Evolutionary conservation across 2,888 invertebrate species (phyloP).

Genomic region (Hydropsyche betteni): DNA sequence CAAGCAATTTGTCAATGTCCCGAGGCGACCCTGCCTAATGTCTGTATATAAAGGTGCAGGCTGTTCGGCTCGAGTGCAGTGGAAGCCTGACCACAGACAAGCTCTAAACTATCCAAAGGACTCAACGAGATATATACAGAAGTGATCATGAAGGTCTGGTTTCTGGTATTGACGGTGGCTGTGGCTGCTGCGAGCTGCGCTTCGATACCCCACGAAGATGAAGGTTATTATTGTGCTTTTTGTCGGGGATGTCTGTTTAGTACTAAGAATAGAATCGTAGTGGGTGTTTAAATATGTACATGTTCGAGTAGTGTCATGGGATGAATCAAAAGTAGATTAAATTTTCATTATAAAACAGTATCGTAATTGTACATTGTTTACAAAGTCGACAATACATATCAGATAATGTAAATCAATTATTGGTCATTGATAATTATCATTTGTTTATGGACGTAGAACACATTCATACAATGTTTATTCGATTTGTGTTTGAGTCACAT

Average conservation of each 20-base stretch:
- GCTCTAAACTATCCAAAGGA: neutral
- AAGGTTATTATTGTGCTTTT: neutral
- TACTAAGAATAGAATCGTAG: too few species aligned
- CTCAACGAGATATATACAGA: neutral
- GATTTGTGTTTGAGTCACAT: neutral
- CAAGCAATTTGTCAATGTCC: conserved; percentile 31
- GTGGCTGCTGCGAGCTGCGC: conserved; percentile 8
- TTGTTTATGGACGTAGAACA: too few species aligned
- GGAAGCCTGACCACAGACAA: neutral
- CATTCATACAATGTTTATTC: too few species aligned
- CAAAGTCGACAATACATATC: too few species aligned
- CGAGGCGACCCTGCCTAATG: conserved; percentile 7
- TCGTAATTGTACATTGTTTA: too few species aligned
- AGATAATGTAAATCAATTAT: too few species aligned
- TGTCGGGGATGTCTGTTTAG: too few species aligned
- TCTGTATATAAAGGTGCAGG: conserved; percentile 32
- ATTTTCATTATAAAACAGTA: too few species aligned
- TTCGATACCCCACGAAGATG: neutral
- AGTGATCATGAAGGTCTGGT: neutral
- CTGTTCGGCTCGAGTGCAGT: neutral
- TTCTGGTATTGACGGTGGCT: neutral
- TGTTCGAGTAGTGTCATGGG: too few species aligned
- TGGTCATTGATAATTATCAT: too few species aligned
- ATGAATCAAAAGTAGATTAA: too few species aligned
- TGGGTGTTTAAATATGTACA: too few species aligned